Percentiles rank a stretch among this genome's conserved stretches.
Conservation (phyloP, 2,888 invertebrate genomes). For the Melolontha melolontha region DNA sequence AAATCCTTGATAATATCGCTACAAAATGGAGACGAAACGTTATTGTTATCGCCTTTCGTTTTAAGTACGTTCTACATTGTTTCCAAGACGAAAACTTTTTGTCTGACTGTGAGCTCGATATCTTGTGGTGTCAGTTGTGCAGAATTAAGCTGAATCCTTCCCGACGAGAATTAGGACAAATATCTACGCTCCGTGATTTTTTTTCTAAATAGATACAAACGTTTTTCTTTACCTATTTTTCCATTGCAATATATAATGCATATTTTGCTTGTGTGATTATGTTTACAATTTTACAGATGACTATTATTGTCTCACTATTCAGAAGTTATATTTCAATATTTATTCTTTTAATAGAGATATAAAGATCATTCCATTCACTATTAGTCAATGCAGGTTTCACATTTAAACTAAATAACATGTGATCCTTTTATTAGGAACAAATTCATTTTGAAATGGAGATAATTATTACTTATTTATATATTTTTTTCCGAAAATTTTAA, state of each 20-base stretch:
- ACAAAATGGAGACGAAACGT: conserved; percentile 22
- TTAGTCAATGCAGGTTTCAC: no score
- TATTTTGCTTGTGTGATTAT: no score
- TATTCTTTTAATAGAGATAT: no score
- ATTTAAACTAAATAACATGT: no score
- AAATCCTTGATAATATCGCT: conserved; percentile 12
- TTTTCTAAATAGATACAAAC: neutral
- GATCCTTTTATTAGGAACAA: no score
- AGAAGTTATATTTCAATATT: no score
- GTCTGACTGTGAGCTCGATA: neutral
- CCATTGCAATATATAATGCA: neutral
- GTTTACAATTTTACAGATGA: no score
- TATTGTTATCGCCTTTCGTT: conserved; percentile 9
- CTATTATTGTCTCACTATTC: no score
- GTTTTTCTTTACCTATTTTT: neutral
- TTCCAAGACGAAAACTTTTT: conserved; percentile 21
- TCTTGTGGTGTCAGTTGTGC: conserved; percentile 23
- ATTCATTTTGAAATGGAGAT: no score
- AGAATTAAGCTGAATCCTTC: conserved; percentile 7
- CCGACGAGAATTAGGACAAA: neutral
- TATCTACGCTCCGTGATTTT: conserved; percentile 4
- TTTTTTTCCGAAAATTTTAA: no score
- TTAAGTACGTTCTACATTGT: conserved; percentile 27
- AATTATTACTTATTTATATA: no score
- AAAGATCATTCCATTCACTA: no score